A percentile compares a stretch with the other conserved stretches of the same genome.
phyloP scores from a whole-genome alignment of 2,888 invertebrate species.

The Lochmaea crataegi region DNA sequence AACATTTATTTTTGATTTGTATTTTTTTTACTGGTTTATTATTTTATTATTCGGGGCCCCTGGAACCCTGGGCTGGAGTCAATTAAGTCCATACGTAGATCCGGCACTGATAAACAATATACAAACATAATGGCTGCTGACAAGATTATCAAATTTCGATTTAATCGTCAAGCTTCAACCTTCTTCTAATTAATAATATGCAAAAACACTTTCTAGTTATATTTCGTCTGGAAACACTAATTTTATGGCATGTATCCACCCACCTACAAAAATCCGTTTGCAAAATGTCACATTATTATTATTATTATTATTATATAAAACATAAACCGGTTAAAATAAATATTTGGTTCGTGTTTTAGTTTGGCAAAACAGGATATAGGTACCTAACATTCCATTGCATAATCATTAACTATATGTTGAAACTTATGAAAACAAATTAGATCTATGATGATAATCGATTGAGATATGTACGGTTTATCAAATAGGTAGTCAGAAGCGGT shows the following conservation, averaged over 20 bases:
- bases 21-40: too few species aligned
- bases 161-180: too few species aligned
- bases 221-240: neutral
- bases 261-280: neutral
- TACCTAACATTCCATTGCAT: neutral
- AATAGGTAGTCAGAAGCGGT: slow-evolving; percentile 1
- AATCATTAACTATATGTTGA: neutral
- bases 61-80: too few species aligned
- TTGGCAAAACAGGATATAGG: neutral
- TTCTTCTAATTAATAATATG: too few species aligned
- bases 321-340: neutral
- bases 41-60: too few species aligned
- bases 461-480: neutral
- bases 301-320: neutral
- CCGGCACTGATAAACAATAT: too few species aligned
- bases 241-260: neutral
- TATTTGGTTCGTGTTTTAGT: neutral
- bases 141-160: too few species aligned
- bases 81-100: too few species aligned
- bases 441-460: slow-evolving; percentile 14
- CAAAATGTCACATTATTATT: neutral
- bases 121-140: too few species aligned
- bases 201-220: neutral
- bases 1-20: too few species aligned
- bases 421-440: slow-evolving; percentile 11